These are phyloP conservation scores for Acleris laterana DNA, from an alignment of 2,888 invertebrate species.

Conservation along the genomic window DNA sequence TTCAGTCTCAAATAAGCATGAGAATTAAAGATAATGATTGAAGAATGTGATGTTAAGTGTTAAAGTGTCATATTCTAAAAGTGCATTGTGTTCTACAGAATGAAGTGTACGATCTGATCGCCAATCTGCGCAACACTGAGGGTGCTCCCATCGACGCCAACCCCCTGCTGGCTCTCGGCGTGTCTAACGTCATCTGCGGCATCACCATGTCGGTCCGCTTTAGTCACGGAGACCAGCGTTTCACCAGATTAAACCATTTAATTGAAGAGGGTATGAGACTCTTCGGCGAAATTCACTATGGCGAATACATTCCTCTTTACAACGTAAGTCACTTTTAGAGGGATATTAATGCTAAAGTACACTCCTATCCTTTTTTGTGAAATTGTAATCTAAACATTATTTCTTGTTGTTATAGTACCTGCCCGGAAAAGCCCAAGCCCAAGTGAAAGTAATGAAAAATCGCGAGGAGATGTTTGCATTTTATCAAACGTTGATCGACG, in stretches of 20 bases:
- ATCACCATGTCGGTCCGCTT: conserved; percentile 95
- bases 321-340: conserved; percentile 69
- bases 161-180: conserved; percentile 90
- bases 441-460: conserved; percentile 86
- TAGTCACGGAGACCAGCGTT: conserved; percentile 89
- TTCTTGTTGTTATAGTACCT: conserved; percentile 75
- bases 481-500: conserved; percentile 92
- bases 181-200: conserved; percentile 96
- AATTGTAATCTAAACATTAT: neutral
- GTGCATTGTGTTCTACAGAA: conserved; percentile 71
- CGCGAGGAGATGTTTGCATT: conserved; percentile 93
- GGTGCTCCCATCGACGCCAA: conserved; percentile 90
- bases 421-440: conserved; percentile 86
- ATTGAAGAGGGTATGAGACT: conserved; percentile 96
- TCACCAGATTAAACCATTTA: conserved; percentile 91
- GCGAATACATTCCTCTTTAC: conserved; percentile 93
- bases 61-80: neutral
- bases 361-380: neutral
- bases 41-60: neutral
- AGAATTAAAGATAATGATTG: neutral
- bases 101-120: conserved; percentile 91
- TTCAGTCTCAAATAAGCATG: neutral
- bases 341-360: neutral
- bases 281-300: conserved; percentile 92
- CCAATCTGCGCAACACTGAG: conserved; percentile 85